Base-by-base conservation (phyloP, 1,140 invertebrate species). In the Copidosoma floridanum region DNA sequence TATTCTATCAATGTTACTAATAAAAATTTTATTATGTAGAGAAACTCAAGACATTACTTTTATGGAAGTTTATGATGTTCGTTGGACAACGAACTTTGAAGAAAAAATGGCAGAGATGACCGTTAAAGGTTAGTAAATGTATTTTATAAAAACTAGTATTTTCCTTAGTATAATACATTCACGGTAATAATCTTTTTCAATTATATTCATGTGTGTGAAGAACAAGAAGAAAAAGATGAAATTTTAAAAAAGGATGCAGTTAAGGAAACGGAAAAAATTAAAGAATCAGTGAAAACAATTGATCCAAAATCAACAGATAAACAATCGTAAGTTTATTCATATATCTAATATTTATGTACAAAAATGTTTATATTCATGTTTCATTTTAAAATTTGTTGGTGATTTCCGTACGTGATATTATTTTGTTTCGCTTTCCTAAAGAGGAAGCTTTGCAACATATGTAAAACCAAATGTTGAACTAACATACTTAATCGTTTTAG, bases 1-100 rank as follows among this genome's bases (percentile, higher is more conserved):
- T n/a, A n/a, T n/a, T n/a, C n/a, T n/a, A n/a, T n/a, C n/a, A n/a
- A n/a, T n/a, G n/a, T n/a, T n/a, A n/a, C n/a, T n/a, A n/a, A n/a
- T n/a, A n/a, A n/a, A n/a, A n/a, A n/a, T n/a, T n/a, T n/a, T n/a
- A n/a, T n/a, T n/a, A n/a, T 16, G 12, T 68, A 81, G 79, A 70
- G 79, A 81, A 80, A 79, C 78, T 55, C 68, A 75, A 41, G 78
- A 80, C 44, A 74, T 78, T 75, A 80, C 78, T 18, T 80, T 81
- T 72, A 79, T 80, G 77, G 79, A 81, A 64, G 72, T 77, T 75
- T 80, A 79, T 60, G 79, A 81, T 77, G 71, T 78, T 65, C 69
- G 73, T 73, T 80, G 77, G 78, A 77, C 80, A 56, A 80, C 77
- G 35, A 75, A 80, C 73, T 79, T 79, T 65, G 77, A 79, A 53